phyloP scores from a whole-genome alignment of 2,888 invertebrate genomes.

The Desoria tigrina region DNA sequence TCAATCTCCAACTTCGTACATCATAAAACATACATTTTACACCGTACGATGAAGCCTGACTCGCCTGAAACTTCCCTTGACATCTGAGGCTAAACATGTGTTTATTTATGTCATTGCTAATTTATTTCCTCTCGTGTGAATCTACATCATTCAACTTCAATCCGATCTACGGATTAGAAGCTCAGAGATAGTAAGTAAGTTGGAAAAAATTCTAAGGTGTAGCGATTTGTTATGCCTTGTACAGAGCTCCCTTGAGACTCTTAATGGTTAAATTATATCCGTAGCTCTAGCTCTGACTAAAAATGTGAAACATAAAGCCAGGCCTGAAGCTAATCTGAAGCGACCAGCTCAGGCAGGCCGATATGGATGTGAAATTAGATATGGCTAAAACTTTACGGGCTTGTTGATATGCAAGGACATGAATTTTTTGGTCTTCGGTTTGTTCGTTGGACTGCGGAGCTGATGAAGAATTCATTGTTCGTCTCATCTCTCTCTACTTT shows the following conservation, averaged over 20 bases:
- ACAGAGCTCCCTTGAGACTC: conserved; percentile 7
- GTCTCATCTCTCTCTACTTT: neutral
- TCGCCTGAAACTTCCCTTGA: neutral
- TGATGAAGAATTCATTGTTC: neutral
- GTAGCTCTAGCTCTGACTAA: neutral
- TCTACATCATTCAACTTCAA: neutral
- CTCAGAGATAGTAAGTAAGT: no score
- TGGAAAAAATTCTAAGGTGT: neutral
- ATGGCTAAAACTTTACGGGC: conserved; percentile 4
- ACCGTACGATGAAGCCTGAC: neutral
- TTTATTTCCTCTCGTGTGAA: conserved; percentile 15
- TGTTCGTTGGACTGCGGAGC: neutral
- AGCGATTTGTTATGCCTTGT: conserved; percentile 4
- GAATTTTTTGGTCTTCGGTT: neutral
- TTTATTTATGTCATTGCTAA: conserved; percentile 23
- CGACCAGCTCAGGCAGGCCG: no score
- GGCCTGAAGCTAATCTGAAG: neutral
- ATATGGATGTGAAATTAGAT: conserved; percentile 12
- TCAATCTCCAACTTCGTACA: neutral
- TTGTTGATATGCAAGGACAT: conserved; percentile 17
- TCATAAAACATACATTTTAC: no score
- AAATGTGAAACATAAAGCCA: neutral
- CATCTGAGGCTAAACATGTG: neutral
- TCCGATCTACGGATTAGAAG: no score
- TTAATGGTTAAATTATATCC: conserved; percentile 10